These are phyloP conservation scores for Tangara arthus DNA, from an alignment of 2,797 vertebrate genomes.

Conservation along the genomic window DNA sequence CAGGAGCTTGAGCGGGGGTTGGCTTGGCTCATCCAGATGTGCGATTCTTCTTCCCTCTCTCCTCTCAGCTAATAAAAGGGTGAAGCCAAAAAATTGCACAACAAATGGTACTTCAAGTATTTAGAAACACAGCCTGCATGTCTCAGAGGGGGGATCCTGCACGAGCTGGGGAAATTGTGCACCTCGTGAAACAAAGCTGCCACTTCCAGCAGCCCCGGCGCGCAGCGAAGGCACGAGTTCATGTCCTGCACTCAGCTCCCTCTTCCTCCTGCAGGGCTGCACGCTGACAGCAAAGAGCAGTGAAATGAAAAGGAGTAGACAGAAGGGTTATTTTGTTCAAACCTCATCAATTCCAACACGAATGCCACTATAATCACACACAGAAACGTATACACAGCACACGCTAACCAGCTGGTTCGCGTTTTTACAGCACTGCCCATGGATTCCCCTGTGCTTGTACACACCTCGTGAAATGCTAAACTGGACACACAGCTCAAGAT, in stretches of 20 bases:
- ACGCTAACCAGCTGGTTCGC: neutral
- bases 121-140: neutral
- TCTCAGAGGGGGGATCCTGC: neutral
- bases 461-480: neutral
- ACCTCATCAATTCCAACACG: neutral
- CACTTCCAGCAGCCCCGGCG: neutral
- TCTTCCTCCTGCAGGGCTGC: neutral
- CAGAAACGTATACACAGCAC: neutral
- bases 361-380: neutral
- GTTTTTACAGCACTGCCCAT: neutral
- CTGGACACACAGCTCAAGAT: neutral
- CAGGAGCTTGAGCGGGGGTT: neutral
- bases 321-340: neutral
- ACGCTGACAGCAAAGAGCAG: neutral
- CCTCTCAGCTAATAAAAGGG: neutral
- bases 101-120: conserved; percentile 47
- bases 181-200: neutral
- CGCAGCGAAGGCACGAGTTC: conserved; percentile 26
- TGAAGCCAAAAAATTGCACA: conserved; percentile 19
- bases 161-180: neutral
- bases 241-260: neutral
- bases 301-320: neutral
- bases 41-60: neutral
- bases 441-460: neutral
- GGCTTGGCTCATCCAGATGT: neutral